Percentiles rank a stretch among this genome's conserved stretches.
Evolutionary conservation across 2,888 invertebrate genomes (phyloP).

Genomic region (Branchipolynoe longqiensis): DNA sequence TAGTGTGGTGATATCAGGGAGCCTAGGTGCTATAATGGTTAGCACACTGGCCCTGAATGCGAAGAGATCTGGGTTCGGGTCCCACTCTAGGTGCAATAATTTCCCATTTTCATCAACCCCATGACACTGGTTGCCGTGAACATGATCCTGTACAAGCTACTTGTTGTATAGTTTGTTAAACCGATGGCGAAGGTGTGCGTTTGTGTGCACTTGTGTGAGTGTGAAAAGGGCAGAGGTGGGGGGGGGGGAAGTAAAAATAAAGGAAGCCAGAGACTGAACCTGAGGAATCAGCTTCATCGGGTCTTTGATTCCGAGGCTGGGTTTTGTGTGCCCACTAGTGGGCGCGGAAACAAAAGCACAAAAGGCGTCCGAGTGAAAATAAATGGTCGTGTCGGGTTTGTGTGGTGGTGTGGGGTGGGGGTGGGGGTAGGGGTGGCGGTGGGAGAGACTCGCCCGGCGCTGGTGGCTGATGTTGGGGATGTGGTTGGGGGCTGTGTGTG

Average conservation of each 20-base stretch:
- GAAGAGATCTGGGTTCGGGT: no score
- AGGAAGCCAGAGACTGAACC: no score
- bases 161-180: no score
- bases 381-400: conserved; percentile 46
- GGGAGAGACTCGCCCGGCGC: neutral
- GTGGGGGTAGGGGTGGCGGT: neutral
- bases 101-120: no score
- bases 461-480: neutral
- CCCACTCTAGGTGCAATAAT: no score
- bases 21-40: no score
- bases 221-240: neutral
- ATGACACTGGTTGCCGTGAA: no score
- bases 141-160: no score
- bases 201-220: no score
- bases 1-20: no score
- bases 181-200: no score
- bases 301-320: conserved; percentile 49
- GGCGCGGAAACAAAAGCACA: conserved; percentile 33
- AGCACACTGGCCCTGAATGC: no score
- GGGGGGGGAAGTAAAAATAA: conserved; percentile 18
- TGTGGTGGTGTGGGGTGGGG: conserved; percentile 11
- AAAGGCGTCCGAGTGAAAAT: conserved; percentile 55
- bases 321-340: conserved; percentile 22
- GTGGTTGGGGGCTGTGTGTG: neutral
- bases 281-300: conserved; percentile 52